phyloP scores from a whole-genome alignment of 2,113 vertebrate genomes.

The Paracanthobrama guichenoti region DNA sequence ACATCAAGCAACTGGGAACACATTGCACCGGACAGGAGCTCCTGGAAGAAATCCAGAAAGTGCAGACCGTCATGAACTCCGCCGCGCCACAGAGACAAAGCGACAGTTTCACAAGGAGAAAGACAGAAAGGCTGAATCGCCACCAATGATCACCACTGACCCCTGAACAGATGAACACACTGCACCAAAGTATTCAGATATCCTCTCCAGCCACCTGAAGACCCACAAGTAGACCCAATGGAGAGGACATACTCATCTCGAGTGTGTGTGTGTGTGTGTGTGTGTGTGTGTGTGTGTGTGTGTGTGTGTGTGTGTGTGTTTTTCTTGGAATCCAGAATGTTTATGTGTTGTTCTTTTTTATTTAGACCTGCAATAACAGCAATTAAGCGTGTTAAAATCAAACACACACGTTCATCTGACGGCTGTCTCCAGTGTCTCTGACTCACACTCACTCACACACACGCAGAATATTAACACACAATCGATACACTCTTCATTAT shows the following conservation, averaged over 20 bases:
- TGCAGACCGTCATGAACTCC: too few relatives aligned
- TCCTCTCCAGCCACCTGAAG: too few relatives aligned
- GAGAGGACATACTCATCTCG: too few relatives aligned
- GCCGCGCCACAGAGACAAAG: too few relatives aligned
- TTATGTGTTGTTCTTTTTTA: conserved; percentile 26
- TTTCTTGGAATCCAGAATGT: background rate
- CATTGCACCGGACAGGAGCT: too few relatives aligned
- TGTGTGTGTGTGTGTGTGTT: background rate
- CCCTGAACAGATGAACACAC: too few relatives aligned
- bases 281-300: background rate
- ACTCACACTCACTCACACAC: background rate
- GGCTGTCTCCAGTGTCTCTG: background rate
- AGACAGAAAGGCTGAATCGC: background rate
- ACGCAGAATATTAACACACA: background rate
- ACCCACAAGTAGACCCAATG: too few relatives aligned
- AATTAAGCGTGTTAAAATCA: conserved; percentile 26
- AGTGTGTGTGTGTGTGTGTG: background rate
- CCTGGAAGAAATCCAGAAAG: too few relatives aligned
- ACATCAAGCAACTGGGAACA: too few relatives aligned
- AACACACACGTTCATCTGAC: conserved; percentile 14
- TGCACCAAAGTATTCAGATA: too few relatives aligned
- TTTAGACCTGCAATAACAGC: conserved; percentile 33
- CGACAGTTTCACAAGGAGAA: too few relatives aligned
- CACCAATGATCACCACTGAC: background rate
- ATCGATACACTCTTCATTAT: conserved; percentile 20